Evolutionary conservation across 2,113 vertebrate genomes (phyloP).

Genomic region (Apeltes quadracus): DNA sequence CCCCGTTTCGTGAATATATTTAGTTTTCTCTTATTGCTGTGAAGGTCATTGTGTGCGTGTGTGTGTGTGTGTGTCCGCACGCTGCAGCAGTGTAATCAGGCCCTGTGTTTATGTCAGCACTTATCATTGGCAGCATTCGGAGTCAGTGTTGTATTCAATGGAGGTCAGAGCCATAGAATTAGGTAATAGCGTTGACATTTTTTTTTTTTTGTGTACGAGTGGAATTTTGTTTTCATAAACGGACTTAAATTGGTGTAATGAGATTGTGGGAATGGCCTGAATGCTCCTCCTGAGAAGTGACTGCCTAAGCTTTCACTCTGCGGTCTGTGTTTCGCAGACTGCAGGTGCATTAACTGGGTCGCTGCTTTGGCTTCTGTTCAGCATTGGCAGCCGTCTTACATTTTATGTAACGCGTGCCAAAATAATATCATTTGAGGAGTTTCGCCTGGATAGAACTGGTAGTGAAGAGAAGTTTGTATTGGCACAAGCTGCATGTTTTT

Average conservation of each 20-base stretch:
- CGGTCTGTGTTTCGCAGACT: neutral
- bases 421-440: neutral
- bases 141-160: neutral
- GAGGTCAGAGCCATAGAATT: neutral
- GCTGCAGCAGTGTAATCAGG: conserved; percentile 10
- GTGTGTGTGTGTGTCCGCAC: neutral
- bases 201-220: neutral
- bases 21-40: conserved; percentile 17
- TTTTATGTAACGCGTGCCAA: neutral
- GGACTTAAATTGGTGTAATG: neutral
- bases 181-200: neutral
- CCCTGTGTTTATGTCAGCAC: neutral
- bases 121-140: conserved; percentile 2
- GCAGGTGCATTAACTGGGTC: conserved; percentile 10
- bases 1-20: conserved; percentile 8
- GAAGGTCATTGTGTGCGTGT: conserved; percentile 58
- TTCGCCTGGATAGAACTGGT: neutral
- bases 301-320: neutral
- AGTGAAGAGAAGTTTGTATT: neutral
- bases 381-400: neutral
- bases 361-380: conserved; percentile 25
- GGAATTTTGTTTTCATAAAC: neutral
- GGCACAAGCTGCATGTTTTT: neutral
- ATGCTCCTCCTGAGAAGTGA: neutral
- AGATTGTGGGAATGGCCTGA: neutral